A percentile compares a stretch with the other conserved stretches of the same genome.
These are phyloP conservation scores for Tauraco hartlaubi DNA, from an alignment of 2,797 vertebrate genomes.

Conservation along the genomic window DNA sequence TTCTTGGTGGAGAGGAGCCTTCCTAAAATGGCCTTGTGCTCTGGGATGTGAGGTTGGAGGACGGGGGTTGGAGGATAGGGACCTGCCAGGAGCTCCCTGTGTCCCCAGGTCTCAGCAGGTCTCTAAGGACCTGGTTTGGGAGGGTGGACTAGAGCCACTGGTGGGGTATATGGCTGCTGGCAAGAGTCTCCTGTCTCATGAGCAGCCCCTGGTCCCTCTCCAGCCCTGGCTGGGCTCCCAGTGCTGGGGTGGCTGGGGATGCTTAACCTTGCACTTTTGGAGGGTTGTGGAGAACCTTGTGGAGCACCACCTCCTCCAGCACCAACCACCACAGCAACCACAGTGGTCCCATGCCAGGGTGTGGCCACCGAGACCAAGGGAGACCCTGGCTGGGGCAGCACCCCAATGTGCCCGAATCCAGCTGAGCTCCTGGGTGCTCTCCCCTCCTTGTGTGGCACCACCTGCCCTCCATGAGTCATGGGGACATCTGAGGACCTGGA, in stretches of 20 bases:
- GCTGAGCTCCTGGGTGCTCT: not conserved
- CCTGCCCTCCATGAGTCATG: accelerated
- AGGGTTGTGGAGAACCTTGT: not conserved
- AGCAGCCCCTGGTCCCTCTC: not conserved
- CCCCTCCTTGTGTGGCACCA: not conserved
- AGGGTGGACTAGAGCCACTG: too few relatives aligned
- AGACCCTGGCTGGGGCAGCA: not conserved
- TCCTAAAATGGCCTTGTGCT: not conserved
- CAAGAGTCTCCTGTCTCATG: not conserved
- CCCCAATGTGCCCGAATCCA: too few relatives aligned
- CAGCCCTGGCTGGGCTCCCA: accelerated
- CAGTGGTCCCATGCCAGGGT: too few relatives aligned
- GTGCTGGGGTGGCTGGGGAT: not conserved
- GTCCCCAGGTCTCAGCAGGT: not conserved
- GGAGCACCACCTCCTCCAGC: not conserved
- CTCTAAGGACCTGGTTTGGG: not conserved
- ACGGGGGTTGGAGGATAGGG: not conserved
- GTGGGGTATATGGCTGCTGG: not conserved
- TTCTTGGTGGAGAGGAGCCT: not conserved
- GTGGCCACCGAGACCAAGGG: not conserved
- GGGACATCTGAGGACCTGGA: not conserved
- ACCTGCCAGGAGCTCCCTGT: not conserved
- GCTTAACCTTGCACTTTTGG: not conserved
- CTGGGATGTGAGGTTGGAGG: not conserved
- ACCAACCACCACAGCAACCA: accelerated